These are phyloP conservation scores for Eupithecia subfuscata DNA, from an alignment of 2,888 invertebrate genomes.

Conservation along the genomic window DNA sequence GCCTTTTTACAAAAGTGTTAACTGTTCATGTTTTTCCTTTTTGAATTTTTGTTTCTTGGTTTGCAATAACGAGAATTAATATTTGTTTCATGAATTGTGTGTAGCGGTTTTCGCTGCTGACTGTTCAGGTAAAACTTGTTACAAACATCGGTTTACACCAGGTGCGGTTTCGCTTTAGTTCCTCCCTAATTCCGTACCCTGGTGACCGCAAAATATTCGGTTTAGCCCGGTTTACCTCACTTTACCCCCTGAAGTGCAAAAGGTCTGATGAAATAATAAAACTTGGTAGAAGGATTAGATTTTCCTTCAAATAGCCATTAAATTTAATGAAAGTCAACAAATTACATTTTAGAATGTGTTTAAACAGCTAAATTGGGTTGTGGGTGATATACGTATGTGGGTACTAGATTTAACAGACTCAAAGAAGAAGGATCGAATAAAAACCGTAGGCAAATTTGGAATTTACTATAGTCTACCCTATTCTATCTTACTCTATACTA, in stretches of 20 bases:
- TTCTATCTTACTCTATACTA: too few relatives aligned
- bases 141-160: conserved; percentile 15
- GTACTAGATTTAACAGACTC: neutral
- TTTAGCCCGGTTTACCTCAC: conserved; percentile 28
- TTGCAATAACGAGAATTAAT: neutral
- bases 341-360: conserved; percentile 26
- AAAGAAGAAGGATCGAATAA: too few relatives aligned
- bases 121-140: conserved; percentile 13
- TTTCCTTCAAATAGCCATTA: conserved; percentile 8
- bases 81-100: neutral
- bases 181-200: conserved; percentile 27
- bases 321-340: conserved; percentile 31
- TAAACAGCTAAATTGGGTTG: conserved; percentile 17
- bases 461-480: too few relatives aligned
- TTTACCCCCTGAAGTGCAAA: conserved; percentile 23
- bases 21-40: neutral
- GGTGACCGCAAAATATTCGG: conserved; percentile 42
- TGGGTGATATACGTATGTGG: neutral
- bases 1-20: neutral
- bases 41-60: neutral
- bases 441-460: too few relatives aligned
- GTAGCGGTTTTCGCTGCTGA: neutral
- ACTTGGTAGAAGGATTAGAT: conserved; percentile 32
- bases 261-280: conserved; percentile 45
- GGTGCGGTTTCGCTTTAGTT: conserved; percentile 30